phyloP scores from a whole-genome alignment of 2,888 invertebrate species.

The Ashinkailepas kermadecensis region DNA sequence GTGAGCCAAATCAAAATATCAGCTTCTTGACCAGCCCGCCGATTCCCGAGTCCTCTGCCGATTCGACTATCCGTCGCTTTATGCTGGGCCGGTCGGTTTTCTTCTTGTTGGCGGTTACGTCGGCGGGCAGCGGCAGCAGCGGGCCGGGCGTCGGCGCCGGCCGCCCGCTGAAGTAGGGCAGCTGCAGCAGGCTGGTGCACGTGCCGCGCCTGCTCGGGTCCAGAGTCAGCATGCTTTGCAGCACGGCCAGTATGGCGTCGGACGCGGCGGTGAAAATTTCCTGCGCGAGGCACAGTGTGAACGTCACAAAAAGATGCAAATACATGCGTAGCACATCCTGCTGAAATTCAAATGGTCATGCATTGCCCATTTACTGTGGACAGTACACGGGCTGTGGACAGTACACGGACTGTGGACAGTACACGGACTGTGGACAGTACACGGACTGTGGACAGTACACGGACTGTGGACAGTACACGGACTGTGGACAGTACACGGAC shows the following conservation, averaged over 20 bases:
- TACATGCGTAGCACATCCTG: no score
- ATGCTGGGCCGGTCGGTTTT: constrained; percentile 28
- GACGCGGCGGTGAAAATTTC: constrained; percentile 93
- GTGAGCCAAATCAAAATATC: background rate
- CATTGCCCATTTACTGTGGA: no score
- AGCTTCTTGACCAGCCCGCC: background rate
- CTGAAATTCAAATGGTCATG: no score
- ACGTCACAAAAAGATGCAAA: no score
- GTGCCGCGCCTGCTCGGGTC: constrained; percentile 75
- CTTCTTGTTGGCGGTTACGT: constrained; percentile 41
- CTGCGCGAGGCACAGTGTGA: constrained; percentile 41
- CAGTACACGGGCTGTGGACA: no score
- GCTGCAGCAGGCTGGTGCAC: constrained; percentile 73
- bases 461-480: no score
- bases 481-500: no score
- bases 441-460: no score
- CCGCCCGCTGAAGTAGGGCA: constrained; percentile 75
- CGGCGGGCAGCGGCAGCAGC: constrained; percentile 71
- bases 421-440: no score
- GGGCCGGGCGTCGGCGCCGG: constrained; percentile 76
- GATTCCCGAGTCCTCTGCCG: constrained; percentile 31
- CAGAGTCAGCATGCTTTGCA: constrained; percentile 66
- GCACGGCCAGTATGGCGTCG: constrained; percentile 77
- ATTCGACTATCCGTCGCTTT: constrained; percentile 33
- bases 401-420: no score